Evolutionary conservation across 2,888 invertebrate genomes (phyloP).

Genomic region (Lacanobia wlatinum): DNA sequence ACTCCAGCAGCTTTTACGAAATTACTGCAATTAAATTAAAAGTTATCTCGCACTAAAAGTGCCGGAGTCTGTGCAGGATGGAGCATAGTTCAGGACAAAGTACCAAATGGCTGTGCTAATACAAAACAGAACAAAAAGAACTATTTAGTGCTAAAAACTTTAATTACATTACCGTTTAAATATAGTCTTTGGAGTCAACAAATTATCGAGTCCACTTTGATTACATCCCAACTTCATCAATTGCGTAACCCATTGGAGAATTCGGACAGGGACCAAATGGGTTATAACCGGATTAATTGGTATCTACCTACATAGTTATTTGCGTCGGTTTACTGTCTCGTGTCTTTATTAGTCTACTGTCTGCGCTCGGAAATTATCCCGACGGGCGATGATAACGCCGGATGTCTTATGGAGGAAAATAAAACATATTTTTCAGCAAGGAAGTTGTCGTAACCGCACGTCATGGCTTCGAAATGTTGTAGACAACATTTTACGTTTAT

Average conservation of each 20-base stretch:
- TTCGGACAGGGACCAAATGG: constrained; percentile 52
- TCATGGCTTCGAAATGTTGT: not conserved
- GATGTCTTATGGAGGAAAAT: constrained; percentile 28
- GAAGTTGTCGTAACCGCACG: not conserved
- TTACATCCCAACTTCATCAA: constrained; percentile 27
- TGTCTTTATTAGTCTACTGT: constrained; percentile 42
- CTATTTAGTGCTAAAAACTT: constrained; percentile 27
- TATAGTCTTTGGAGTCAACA: constrained; percentile 22
- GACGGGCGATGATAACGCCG: constrained; percentile 25
- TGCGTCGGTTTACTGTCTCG: constrained; percentile 46
- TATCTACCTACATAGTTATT: constrained; percentile 37
- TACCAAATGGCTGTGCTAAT: constrained; percentile 25
- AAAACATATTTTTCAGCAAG: constrained; percentile 19
- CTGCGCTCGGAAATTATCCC: constrained; percentile 39
- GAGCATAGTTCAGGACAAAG: constrained; percentile 24
- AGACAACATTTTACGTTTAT: not conserved
- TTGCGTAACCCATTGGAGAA: constrained; percentile 33
- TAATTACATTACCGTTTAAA: constrained; percentile 13
- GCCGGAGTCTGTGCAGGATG: not conserved
- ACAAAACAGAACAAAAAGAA: constrained; percentile 20
- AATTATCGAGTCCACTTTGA: constrained; percentile 22
- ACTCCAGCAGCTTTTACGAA: constrained; percentile 26
- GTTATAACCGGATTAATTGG: constrained; percentile 29
- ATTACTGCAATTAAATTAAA: constrained; percentile 47
- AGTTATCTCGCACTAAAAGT: constrained; percentile 38